A percentile compares a stretch with the other conserved stretches of the same genome.
Evolutionary conservation across 1,140 invertebrate genomes (phyloP).

Genomic region (Mylabris phalerata): DNA sequence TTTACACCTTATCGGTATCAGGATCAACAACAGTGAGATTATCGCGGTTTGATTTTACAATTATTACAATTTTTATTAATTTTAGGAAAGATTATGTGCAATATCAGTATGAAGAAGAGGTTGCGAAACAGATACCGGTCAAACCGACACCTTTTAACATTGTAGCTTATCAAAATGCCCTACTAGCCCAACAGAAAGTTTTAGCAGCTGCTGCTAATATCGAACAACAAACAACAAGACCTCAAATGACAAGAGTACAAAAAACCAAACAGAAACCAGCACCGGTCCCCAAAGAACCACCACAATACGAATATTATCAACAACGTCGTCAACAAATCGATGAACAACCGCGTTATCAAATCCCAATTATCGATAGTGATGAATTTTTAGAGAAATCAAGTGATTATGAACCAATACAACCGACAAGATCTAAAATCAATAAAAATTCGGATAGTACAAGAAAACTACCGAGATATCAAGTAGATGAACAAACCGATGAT

Average conservation of each 20-base stretch:
- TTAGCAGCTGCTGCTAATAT: conserved; percentile 3
- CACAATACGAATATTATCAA: conserved; percentile 6
- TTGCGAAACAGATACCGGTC: not conserved
- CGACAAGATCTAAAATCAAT: conserved; percentile 5
- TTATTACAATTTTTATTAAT: not conserved
- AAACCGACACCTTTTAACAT: conserved; percentile 8
- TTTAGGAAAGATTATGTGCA: conserved; percentile 5
- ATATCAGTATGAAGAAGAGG: conserved; percentile 8
- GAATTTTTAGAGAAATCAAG: not conserved
- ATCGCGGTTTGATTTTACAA: not conserved
- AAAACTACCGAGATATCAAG: conserved; percentile 5
- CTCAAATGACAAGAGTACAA: conserved; percentile 4
- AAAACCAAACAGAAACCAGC: conserved; percentile 5
- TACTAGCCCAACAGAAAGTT: conserved; percentile 10
- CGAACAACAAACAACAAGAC: conserved; percentile 1
- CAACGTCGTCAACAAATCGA: conserved; percentile 8
- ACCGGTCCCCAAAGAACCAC: not conserved
- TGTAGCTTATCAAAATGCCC: conserved; percentile 11
- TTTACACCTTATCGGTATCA: conserved; percentile 5
- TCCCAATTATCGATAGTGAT: not conserved
- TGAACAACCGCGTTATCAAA: conserved; percentile 1
- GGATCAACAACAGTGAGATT: conserved; percentile 6
- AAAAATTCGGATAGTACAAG: conserved; percentile 1
- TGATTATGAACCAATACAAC: not conserved
- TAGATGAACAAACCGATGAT: conserved; percentile 3